Percentiles rank a stretch among this genome's conserved stretches.
These are phyloP conservation scores for Ciconia maguari DNA, from an alignment of 2,113 vertebrate genomes.

Conservation along the genomic window DNA sequence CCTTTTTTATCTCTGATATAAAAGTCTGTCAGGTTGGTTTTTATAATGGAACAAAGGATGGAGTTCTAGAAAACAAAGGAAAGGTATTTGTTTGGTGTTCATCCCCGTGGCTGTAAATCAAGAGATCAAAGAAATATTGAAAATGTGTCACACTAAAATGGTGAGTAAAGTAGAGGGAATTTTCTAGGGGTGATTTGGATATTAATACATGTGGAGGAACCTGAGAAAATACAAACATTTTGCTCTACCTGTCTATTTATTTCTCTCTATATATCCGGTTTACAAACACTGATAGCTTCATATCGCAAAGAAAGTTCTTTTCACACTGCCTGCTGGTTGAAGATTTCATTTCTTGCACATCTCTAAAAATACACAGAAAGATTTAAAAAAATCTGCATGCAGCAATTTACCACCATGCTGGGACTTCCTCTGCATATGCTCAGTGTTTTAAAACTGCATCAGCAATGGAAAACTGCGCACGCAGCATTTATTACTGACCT, in stretches of 20 bases:
- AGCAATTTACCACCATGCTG: background rate
- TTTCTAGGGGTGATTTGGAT: background rate
- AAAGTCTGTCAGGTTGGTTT: conserved; percentile 1
- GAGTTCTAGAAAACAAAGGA: conserved; percentile 1
- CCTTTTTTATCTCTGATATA: background rate
- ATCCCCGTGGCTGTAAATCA: background rate
- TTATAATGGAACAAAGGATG: background rate
- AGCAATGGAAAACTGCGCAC: background rate
- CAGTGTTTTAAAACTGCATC: conserved; percentile 12
- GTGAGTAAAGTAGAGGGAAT: background rate
- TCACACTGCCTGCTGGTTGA: conserved; percentile 18
- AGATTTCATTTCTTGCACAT: conserved; percentile 19
- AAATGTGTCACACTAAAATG: background rate
- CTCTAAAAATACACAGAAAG: conserved; percentile 50
- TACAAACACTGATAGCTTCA: background rate
- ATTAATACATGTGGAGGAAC: background rate
- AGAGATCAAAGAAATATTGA: background rate
- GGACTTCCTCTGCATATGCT: conserved; percentile 31
- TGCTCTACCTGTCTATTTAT: background rate
- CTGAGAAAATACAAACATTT: background rate
- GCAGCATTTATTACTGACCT: background rate
- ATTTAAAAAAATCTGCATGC: background rate
- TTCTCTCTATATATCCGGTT: background rate
- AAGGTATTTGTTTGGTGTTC: conserved; percentile 3
- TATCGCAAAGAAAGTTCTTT: conserved; percentile 1